Conservation (phyloP, 2,888 invertebrate genomes). For the Lithodes maja region DNA sequence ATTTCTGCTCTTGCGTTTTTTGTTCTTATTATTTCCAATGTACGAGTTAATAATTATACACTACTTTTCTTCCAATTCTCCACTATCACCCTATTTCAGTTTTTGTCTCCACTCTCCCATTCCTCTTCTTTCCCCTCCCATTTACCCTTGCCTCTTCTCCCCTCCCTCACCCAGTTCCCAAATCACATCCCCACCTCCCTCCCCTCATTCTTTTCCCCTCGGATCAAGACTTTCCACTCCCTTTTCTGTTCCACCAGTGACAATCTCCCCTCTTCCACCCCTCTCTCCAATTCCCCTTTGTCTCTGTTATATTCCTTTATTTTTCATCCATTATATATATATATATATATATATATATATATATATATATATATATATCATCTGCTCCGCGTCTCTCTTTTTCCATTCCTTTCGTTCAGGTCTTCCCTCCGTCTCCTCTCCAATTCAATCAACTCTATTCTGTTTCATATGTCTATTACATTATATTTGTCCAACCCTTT, state of each 20-base stretch:
- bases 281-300: background rate
- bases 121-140: background rate
- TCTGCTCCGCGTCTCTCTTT: too few relatives aligned
- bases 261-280: background rate
- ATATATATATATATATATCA: too few relatives aligned
- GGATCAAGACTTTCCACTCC: background rate
- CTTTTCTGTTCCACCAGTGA: background rate
- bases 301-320: background rate
- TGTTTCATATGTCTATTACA: too few relatives aligned
- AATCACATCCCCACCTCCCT: background rate
- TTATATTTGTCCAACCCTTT: too few relatives aligned
- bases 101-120: background rate
- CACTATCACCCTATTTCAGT: background rate
- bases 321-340: background rate
- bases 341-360: too few relatives aligned
- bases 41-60: background rate
- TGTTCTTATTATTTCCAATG: background rate
- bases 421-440: too few relatives aligned
- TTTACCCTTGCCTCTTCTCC: background rate
- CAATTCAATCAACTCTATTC: too few relatives aligned
- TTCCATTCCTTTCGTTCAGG: too few relatives aligned
- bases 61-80: background rate
- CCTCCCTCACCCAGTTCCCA: background rate
- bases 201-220: background rate
- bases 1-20: background rate